These are phyloP conservation scores for Eptatretus atami DNA, from an alignment of 2,797 vertebrate genomes.

Conservation along the genomic window DNA sequence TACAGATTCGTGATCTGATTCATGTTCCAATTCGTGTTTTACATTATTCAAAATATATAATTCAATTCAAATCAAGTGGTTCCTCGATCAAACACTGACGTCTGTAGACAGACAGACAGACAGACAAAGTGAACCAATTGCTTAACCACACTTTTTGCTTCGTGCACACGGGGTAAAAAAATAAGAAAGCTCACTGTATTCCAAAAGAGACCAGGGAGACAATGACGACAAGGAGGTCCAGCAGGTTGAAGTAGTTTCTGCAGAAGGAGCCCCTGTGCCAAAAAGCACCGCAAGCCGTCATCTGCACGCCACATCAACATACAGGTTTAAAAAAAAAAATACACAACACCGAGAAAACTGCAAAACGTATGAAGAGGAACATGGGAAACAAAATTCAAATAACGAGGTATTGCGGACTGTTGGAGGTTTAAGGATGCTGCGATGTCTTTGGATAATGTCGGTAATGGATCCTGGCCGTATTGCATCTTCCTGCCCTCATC, in stretches of 20 bases:
- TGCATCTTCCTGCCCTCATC: too few species aligned
- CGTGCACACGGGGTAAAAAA: too few species aligned
- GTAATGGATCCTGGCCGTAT: too few species aligned
- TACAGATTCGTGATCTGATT: too few species aligned
- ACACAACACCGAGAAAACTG: not conserved
- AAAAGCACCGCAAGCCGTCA: conserved; percentile 92
- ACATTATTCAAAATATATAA: too few species aligned
- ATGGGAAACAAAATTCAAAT: not conserved
- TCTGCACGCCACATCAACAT: conserved; percentile 18
- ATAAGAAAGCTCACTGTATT: conserved; percentile 26
- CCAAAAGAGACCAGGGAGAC: conserved; percentile 97
- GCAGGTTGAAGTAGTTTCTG: conserved; percentile 94
- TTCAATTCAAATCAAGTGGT: too few species aligned
- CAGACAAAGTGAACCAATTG: not conserved
- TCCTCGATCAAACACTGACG: not conserved
- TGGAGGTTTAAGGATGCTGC: too few species aligned
- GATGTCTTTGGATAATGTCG: too few species aligned
- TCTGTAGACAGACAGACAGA: not conserved
- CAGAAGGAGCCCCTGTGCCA: conserved; percentile 95
- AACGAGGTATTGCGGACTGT: not conserved
- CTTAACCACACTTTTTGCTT: not conserved
- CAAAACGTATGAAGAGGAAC: not conserved
- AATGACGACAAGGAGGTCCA: conserved; percentile 91
- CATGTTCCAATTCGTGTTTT: too few species aligned
- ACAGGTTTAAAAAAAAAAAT: not conserved